Percentiles rank a stretch among this genome's conserved stretches.
These are phyloP conservation scores for Hystrix brachyura DNA, from an alignment of 2,113 vertebrate species.

Conservation along the genomic window DNA sequence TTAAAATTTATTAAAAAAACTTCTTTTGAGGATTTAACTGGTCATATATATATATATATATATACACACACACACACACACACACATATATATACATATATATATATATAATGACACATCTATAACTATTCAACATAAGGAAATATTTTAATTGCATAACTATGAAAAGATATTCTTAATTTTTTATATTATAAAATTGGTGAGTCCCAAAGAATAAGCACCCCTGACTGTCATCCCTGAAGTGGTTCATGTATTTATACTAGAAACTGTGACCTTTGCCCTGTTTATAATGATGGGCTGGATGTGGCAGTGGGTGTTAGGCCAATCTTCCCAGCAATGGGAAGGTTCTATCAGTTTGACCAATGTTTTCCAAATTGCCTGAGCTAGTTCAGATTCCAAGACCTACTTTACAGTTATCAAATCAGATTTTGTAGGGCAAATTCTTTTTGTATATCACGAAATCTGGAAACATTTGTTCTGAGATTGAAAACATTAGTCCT, in stretches of 20 bases:
- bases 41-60: background rate
- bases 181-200: background rate
- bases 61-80: background rate
- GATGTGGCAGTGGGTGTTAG: accelerated
- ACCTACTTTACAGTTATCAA: background rate
- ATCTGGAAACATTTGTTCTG: background rate
- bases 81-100: background rate
- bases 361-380: background rate
- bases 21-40: background rate
- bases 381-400: background rate
- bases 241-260: background rate
- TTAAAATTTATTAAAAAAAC: background rate
- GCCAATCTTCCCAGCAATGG: background rate
- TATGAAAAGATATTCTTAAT: background rate
- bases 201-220: background rate
- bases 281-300: background rate
- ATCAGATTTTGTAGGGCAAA: background rate
- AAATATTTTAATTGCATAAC: background rate
- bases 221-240: background rate
- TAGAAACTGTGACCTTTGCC: background rate
- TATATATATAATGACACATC: background rate
- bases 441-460: background rate
- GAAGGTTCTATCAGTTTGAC: background rate
- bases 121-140: background rate
- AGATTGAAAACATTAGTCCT: background rate